Evolutionary conservation across 2,888 invertebrate genomes (phyloP).

Genomic region (Rotaria magnacalcarata): DNA sequence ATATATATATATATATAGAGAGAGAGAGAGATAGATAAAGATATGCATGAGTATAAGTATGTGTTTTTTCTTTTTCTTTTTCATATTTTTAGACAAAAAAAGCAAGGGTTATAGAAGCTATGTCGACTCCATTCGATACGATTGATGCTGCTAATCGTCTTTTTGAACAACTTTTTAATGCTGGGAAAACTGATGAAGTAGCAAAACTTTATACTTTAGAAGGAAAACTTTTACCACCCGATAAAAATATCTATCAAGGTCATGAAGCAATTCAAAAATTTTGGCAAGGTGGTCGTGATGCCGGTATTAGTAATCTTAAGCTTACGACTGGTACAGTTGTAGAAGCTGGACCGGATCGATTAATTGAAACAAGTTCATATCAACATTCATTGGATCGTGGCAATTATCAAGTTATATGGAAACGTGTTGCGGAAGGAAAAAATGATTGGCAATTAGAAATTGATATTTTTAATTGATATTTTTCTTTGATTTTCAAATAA

Average conservation of each 20-base stretch:
- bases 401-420: slow-evolving; percentile 20
- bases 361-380: slow-evolving; percentile 27
- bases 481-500: no score
- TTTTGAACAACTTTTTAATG: slow-evolving; percentile 3
- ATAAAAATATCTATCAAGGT: slow-evolving; percentile 9
- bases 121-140: not conserved
- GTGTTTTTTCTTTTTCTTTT: no score
- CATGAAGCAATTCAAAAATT: not conserved
- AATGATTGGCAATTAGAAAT: not conserved
- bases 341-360: not conserved
- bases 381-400: not conserved
- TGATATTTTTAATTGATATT: not conserved
- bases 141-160: not conserved
- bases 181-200: not conserved
- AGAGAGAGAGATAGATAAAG: no score
- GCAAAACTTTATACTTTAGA: not conserved
- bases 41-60: no score
- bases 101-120: not conserved
- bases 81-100: not conserved
- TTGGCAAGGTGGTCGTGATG: not conserved
- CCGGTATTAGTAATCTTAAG: not conserved
- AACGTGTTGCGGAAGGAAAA: not conserved
- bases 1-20: no score
- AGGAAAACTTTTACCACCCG: not conserved
- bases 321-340: not conserved